A percentile compares a stretch with the other conserved stretches of the same genome.
These are phyloP conservation scores for Tetrao urogallus DNA, from an alignment of 2,113 vertebrate genomes.

Conservation along the genomic window DNA sequence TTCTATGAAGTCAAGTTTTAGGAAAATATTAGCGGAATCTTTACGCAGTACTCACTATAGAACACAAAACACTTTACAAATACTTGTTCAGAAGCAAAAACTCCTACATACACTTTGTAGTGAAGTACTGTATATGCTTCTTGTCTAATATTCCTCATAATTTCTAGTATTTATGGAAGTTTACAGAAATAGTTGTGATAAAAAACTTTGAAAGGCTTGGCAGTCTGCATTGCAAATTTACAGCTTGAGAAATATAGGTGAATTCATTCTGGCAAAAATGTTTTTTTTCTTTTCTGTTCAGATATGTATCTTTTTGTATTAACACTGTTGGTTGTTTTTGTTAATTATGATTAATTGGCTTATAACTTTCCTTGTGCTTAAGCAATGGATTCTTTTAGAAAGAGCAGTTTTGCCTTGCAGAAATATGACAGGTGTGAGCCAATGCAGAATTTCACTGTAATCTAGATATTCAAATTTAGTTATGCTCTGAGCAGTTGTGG, in stretches of 20 bases:
- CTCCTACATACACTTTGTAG: neutral
- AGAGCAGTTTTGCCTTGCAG: neutral
- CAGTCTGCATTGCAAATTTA: rapidly evolving
- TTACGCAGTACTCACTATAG: neutral
- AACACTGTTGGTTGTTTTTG: neutral
- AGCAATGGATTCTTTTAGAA: neutral
- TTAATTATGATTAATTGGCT: neutral
- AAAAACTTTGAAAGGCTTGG: neutral
- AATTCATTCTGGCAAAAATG: neutral
- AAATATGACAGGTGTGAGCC: neutral
- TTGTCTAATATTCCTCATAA: neutral
- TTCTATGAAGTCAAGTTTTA: neutral
- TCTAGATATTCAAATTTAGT: neutral
- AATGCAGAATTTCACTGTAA: neutral
- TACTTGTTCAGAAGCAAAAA: neutral
- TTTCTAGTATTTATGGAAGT: neutral
- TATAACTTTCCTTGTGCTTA: neutral
- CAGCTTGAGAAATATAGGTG: neutral
- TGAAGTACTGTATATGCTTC: neutral
- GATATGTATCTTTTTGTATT: neutral
- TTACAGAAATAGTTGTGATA: neutral
- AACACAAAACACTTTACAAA: neutral
- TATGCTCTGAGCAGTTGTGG: neutral
- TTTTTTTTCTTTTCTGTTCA: neutral
- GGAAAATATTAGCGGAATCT: neutral